Conservation (phyloP, 2,797 vertebrate genomes). For the Paguma larvata region DNA sequence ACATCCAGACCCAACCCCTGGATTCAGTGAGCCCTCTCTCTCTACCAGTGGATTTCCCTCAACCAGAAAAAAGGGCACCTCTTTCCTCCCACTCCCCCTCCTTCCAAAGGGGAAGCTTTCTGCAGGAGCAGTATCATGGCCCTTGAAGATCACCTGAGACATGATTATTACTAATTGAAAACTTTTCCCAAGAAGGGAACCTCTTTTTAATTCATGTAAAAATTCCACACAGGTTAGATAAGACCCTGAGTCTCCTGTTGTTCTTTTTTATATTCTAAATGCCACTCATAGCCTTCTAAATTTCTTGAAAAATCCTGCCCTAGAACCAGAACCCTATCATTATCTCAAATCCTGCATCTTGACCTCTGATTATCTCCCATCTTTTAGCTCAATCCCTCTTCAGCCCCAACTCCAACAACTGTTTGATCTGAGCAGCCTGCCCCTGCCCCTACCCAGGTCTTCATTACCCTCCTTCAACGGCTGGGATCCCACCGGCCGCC, state of each 20-base stretch:
- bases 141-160: neutral
- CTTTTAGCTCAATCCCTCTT: neutral
- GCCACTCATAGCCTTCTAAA: neutral
- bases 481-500: neutral
- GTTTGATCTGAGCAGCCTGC: neutral
- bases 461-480: neutral
- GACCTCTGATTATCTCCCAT: neutral
- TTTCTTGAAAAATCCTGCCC: slow-evolving; percentile 40
- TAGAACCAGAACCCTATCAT: neutral
- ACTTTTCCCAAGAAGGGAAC: neutral
- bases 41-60: neutral
- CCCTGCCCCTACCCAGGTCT: neutral
- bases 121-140: too few relatives aligned
- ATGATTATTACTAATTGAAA: neutral
- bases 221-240: neutral
- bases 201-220: neutral
- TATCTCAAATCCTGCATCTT: neutral
- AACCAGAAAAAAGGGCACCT: neutral
- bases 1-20: neutral
- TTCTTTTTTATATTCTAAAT: slow-evolving; percentile 31
- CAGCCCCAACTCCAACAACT: neutral
- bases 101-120: neutral
- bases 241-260: neutral
- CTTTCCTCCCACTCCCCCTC: neutral
- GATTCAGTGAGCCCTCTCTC: neutral